Percentiles rank a stretch among this genome's conserved stretches.
Conservation (phyloP, 2,888 invertebrate genomes). For the Stramonita haemastoma region DNA sequence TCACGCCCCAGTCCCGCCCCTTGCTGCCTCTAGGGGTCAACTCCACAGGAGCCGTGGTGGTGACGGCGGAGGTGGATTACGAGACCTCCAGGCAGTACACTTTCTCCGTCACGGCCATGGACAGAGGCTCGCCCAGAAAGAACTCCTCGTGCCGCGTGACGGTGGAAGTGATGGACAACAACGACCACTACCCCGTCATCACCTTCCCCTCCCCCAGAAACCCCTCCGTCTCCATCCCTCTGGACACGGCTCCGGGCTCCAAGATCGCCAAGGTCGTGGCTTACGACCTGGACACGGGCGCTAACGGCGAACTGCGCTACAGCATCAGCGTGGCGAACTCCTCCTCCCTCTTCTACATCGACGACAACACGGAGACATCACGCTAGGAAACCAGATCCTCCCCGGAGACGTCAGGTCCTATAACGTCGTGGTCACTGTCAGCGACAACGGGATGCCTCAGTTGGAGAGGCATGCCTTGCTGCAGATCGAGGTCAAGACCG, state of each 20-base stretch:
- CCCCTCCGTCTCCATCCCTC: constrained; percentile 48
- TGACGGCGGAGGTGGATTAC: constrained; percentile 44
- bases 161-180: constrained; percentile 48
- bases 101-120: constrained; percentile 49
- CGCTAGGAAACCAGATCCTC: constrained; percentile 44
- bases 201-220: constrained; percentile 49
- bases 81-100: constrained; percentile 44
- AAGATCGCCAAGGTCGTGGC: constrained; percentile 51
- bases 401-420: constrained; percentile 43
- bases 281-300: constrained; percentile 51
- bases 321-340: constrained; percentile 40
- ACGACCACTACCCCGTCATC: constrained; percentile 52
- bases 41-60: constrained; percentile 43
- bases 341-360: constrained; percentile 49
- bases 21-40: constrained; percentile 44
- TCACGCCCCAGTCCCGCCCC: constrained; percentile 26
- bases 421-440: constrained; percentile 49
- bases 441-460: constrained; percentile 50
- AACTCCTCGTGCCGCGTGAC: constrained; percentile 46
- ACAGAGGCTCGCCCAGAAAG: constrained; percentile 44
- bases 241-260: constrained; percentile 49
- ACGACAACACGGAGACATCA: constrained; percentile 49
- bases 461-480: constrained; percentile 47
- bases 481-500: constrained; percentile 42
- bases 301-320: constrained; percentile 48